A percentile compares a stretch with the other conserved stretches of the same genome.
These are phyloP conservation scores for Euclidia mi DNA, from an alignment of 2,888 invertebrate species.

Conservation along the genomic window DNA sequence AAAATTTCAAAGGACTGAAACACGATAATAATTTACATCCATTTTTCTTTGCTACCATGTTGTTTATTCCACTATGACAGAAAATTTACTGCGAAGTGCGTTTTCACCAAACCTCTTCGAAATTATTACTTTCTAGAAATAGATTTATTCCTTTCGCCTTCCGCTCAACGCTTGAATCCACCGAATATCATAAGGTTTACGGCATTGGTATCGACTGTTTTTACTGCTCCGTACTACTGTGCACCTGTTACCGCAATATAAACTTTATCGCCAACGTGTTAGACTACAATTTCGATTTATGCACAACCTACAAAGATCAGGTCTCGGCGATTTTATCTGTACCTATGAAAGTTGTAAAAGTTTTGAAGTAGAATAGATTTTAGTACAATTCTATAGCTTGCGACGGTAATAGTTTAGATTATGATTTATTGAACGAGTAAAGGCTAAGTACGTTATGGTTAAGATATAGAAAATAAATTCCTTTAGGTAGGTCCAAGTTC, in stretches of 20 bases:
- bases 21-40: too few relatives aligned
- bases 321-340: conserved; percentile 38
- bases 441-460: background rate
- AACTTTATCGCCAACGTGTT: conserved; percentile 57
- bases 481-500: too few relatives aligned
- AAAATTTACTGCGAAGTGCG: too few relatives aligned
- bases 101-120: too few relatives aligned
- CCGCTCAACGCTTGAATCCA: conserved; percentile 18
- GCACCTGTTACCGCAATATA: conserved; percentile 56
- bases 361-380: conserved; percentile 26
- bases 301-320: conserved; percentile 14
- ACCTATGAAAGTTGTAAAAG: conserved; percentile 32
- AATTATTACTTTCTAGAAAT: background rate
- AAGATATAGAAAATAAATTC: too few relatives aligned
- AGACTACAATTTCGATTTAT: conserved; percentile 57
- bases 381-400: conserved; percentile 34
- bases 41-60: too few relatives aligned
- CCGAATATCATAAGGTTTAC: conserved; percentile 64
- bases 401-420: background rate
- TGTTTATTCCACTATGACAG: too few relatives aligned
- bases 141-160: conserved; percentile 12
- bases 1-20: too few relatives aligned
- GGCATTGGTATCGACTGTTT: conserved; percentile 54
- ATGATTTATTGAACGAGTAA: conserved; percentile 1
- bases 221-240: conserved; percentile 53